Evolutionary conservation across 2,888 invertebrate genomes (phyloP).

Genomic region (Drosophila yooni): DNA sequence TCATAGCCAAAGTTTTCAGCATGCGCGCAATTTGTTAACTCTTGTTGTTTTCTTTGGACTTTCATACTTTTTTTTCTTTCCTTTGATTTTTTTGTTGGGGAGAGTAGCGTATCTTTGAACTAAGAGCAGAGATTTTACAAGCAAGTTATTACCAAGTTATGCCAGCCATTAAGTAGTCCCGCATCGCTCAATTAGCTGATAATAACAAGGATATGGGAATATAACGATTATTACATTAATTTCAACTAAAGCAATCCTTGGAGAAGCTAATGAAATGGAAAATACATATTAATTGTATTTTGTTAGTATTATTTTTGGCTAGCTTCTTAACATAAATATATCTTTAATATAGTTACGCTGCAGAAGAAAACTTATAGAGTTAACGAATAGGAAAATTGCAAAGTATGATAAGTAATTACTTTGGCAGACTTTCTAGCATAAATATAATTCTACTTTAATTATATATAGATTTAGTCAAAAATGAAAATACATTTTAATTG

Average conservation of each 20-base stretch:
- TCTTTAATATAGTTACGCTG: neutral
- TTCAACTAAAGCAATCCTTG: neutral
- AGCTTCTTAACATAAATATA: neutral
- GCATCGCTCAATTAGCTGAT: conserved; percentile 60
- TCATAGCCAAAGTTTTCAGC: conserved; percentile 76
- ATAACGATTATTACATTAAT: neutral
- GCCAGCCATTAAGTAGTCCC: conserved; percentile 35
- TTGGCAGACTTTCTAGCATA: neutral
- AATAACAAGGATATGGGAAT: conserved; percentile 17
- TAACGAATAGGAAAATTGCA: neutral
- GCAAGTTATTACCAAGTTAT: conserved; percentile 49
- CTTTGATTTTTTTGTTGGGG: conserved; percentile 12
- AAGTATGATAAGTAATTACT: neutral
- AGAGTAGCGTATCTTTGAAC: conserved; percentile 43
- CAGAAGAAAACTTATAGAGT: neutral
- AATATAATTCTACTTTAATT: neutral
- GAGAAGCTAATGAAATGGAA: neutral
- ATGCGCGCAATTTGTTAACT: conserved; percentile 69
- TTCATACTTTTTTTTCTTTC: conserved; percentile 37
- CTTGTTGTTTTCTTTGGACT: conserved; percentile 43
- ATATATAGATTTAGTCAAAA: neutral
- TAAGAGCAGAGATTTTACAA: conserved; percentile 51
- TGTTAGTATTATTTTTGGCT: too few species aligned
- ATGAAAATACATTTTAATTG: neutral
- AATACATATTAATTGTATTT: conserved; percentile 2